Conservation (phyloP, 2,888 invertebrate genomes). For the Ptilodon capucinus region DNA sequence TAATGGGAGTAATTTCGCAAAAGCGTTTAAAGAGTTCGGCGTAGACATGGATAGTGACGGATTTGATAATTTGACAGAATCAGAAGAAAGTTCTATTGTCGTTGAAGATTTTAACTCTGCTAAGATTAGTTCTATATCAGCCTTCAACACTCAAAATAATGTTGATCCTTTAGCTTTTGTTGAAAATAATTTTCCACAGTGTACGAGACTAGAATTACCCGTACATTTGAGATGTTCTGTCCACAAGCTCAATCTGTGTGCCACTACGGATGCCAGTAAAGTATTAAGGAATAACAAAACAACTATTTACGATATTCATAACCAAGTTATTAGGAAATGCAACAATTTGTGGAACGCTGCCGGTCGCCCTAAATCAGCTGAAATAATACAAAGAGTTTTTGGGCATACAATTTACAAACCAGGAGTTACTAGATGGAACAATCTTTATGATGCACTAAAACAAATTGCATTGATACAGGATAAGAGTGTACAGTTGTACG, state of each 20-base stretch:
- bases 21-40: constrained; percentile 9
- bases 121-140: constrained; percentile 3
- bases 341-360: constrained; percentile 18
- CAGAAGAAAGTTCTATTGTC: constrained; percentile 4
- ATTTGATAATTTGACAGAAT: not conserved
- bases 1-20: constrained; percentile 13
- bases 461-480: constrained; percentile 13
- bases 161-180: constrained; percentile 5
- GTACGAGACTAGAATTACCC: constrained; percentile 10
- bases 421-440: constrained; percentile 20
- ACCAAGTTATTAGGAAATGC: constrained; percentile 13
- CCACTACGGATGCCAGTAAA: constrained; percentile 21
- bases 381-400: constrained; percentile 21
- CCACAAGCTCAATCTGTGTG: constrained; percentile 22
- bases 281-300: constrained; percentile 13
- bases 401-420: constrained; percentile 19
- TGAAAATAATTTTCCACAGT: not conserved
- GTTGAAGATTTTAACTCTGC: constrained; percentile 6
- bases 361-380: constrained; percentile 15
- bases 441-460: constrained; percentile 17
- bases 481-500: constrained; percentile 1
- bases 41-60: not conserved
- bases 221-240: constrained; percentile 20
- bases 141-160: constrained; percentile 4
- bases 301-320: constrained; percentile 15